Conservation (phyloP, 2,113 vertebrate species). For the Origma solitaria region DNA sequence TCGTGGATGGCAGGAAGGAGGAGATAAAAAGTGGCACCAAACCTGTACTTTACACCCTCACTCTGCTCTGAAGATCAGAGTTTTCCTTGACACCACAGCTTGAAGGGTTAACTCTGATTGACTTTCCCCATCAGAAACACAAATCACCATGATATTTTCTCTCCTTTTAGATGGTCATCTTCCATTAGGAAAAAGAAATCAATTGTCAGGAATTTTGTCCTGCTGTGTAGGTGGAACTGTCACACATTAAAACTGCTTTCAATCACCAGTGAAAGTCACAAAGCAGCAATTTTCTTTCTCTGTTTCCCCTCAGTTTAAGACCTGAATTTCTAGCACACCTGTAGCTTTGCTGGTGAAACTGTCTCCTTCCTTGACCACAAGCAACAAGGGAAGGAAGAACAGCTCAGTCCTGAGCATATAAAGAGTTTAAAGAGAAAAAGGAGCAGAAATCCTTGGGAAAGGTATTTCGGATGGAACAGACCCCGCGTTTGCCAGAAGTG, state of each 20-base stretch:
- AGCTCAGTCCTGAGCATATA: background rate
- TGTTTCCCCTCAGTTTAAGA: background rate
- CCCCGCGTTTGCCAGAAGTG: background rate
- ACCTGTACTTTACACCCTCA: background rate
- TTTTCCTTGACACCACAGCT: background rate
- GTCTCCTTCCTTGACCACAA: background rate
- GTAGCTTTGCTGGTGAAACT: background rate
- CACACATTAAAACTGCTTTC: slow-evolving; percentile 17
- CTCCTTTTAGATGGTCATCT: background rate
- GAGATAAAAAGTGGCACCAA: background rate
- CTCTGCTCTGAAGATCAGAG: background rate
- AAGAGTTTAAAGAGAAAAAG: background rate
- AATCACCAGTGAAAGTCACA: background rate
- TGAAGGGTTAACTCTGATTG: background rate
- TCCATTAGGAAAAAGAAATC: background rate
- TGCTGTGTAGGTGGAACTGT: slow-evolving; percentile 15
- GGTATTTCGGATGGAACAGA: background rate
- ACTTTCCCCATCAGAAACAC: background rate
- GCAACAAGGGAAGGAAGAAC: background rate
- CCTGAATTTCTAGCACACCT: background rate
- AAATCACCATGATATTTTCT: background rate
- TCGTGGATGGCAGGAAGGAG: background rate
- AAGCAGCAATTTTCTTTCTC: background rate
- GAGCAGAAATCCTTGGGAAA: background rate
- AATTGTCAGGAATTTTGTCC: background rate